Percentiles rank a stretch among this genome's conserved stretches.
phyloP scores from a whole-genome alignment of 2,113 vertebrate genomes.

The Hystrix cristata region DNA sequence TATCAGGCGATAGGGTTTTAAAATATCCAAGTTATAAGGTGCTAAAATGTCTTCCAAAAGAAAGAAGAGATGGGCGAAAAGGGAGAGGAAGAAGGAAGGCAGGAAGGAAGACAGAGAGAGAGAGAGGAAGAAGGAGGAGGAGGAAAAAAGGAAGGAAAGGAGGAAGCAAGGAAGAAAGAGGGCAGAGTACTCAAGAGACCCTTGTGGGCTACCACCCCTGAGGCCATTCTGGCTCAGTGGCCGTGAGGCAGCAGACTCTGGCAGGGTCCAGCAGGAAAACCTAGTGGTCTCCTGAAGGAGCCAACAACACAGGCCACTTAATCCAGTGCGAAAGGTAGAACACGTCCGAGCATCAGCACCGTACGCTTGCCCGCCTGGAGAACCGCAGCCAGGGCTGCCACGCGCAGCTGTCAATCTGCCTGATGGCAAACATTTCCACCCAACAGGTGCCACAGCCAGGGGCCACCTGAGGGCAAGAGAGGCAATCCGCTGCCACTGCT shows the following conservation, averaged over 20 bases:
- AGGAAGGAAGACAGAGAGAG: too few species aligned
- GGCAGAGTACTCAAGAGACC: not conserved
- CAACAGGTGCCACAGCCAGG: not conserved
- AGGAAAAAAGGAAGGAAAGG: too few species aligned
- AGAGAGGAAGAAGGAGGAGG: too few species aligned
- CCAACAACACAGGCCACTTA: not conserved
- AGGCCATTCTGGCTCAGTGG: not conserved
- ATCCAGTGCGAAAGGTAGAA: slow-evolving; percentile 60
- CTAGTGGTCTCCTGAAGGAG: not conserved
- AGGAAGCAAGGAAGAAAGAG: not conserved
- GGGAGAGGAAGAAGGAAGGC: not conserved
- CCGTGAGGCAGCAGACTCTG: not conserved
- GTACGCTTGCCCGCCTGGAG: not conserved
- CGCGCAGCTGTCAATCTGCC: not conserved
- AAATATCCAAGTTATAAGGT: not conserved
- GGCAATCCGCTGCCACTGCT: not conserved
- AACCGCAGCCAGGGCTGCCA: not conserved
- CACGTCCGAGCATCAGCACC: not conserved
- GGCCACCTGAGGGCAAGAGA: not conserved
- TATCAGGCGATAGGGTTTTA: not conserved
- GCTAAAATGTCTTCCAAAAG: not conserved
- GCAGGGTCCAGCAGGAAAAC: not conserved
- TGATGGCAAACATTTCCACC: slow-evolving; percentile 8
- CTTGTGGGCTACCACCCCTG: not conserved
- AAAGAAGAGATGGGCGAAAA: too few species aligned